Evolutionary conservation across 2,888 invertebrate species (phyloP).

Genomic region (Synergus gifuensis): DNA sequence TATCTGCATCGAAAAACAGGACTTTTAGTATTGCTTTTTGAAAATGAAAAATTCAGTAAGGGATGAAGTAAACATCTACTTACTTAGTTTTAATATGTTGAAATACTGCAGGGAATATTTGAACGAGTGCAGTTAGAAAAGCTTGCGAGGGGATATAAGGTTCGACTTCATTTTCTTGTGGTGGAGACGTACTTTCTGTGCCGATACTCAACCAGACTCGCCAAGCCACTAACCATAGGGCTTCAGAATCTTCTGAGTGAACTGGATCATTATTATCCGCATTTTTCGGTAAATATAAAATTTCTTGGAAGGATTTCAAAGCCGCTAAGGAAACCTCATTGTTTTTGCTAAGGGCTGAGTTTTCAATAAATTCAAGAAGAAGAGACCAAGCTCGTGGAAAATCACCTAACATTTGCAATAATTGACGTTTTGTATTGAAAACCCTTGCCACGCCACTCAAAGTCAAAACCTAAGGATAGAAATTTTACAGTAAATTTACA

Average conservation of each 20-base stretch:
- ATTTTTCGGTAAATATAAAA: slow-evolving; percentile 85
- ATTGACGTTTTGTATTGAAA: slow-evolving; percentile 93
- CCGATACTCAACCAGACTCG: slow-evolving; percentile 93
- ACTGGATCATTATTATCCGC: slow-evolving; percentile 74
- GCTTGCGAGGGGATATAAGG: slow-evolving; percentile 94
- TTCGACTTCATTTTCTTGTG: slow-evolving; percentile 79
- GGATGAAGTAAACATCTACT: slow-evolving; percentile 60
- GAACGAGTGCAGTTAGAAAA: slow-evolving; percentile 95
- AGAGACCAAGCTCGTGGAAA: slow-evolving; percentile 96
- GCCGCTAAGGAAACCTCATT: slow-evolving; percentile 97
- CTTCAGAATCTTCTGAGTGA: slow-evolving; percentile 78
- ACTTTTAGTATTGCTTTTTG: neutral
- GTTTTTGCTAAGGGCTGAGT: slow-evolving; percentile 93
- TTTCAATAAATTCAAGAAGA: slow-evolving; percentile 95
- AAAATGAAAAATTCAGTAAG: slow-evolving; percentile 9
- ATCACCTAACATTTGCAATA: slow-evolving; percentile 91
- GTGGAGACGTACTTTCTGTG: slow-evolving; percentile 85
- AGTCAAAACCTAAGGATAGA: slow-evolving; percentile 84
- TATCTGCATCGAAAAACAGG: slow-evolving; percentile 77
- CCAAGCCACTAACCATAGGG: slow-evolving; percentile 91
- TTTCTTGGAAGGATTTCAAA: slow-evolving; percentile 97
- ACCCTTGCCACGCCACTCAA: slow-evolving; percentile 94
- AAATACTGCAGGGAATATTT: slow-evolving; percentile 97
- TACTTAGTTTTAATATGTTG: slow-evolving; percentile 90
- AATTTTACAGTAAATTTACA: slow-evolving; percentile 18